Evolutionary conservation across 2,797 vertebrate genomes (phyloP), one percentile per base, ranked within the genome.

Genomic region (Antennarius maculatus): DNA sequence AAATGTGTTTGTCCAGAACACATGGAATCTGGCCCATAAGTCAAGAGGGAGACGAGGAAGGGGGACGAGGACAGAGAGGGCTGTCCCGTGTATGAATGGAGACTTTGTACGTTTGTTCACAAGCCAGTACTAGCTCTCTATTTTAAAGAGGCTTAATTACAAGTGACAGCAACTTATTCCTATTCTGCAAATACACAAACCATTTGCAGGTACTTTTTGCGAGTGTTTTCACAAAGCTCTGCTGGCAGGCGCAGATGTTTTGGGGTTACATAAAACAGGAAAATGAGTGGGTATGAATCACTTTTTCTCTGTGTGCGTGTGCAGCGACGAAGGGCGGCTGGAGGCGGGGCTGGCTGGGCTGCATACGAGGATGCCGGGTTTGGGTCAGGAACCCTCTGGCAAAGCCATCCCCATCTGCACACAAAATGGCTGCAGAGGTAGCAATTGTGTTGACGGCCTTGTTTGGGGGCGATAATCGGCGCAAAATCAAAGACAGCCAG

Each of bases 131-230:
- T 69, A 77, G 62, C 80, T 77, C 82, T 86, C 80, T 85, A 83
- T 90, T 89, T 88, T 71, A 52, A 75, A 87, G 79, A 71, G 13
- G 64, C 70, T 82, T 91, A 91, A 91, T 90, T 90, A 90, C 83
- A 88, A 87, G 84, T 71, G 90, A 87, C 88, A 87, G 86, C 82
- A 89, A 89, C 85, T 79, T 82, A 91, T 86, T 91, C 86, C 78
- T 79, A 64, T 76, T 82, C 86, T 69, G 59, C 77, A 91, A 92
- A 92, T 84, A 91, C 77, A 87, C 86, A 91, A 92, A 89, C 90
- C 88, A 89, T 92, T 91, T 83, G 80, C 89, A 92, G 88, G 87
- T 84, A 87, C 90, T 91, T 90, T 91, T 87, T 83, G 80, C 54
- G 71, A 86, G 86, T 90, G 86, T 88, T 91, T 92, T 88, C 74